Evolutionary conservation across 2,113 vertebrate species (phyloP).

Genomic region (Sylvicapra grimmia): DNA sequence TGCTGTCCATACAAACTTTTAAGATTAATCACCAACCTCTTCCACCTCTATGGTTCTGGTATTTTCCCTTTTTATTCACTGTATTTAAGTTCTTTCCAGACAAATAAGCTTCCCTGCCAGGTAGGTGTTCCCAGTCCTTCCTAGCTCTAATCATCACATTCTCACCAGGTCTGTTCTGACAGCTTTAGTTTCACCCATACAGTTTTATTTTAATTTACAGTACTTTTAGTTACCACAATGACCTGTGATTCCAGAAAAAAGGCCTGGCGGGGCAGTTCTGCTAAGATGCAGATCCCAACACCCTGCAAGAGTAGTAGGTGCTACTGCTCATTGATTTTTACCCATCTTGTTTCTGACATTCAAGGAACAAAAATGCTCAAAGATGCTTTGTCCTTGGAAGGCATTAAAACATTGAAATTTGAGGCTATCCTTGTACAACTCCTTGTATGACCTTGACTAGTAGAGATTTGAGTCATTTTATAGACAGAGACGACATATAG

Average conservation of each 20-base stretch:
- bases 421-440: background rate
- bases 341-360: background rate
- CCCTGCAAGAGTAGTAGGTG: background rate
- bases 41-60: background rate
- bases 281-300: background rate
- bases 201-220: constrained; percentile 45
- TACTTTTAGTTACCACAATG: constrained; percentile 41
- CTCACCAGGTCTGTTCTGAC: no score
- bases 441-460: background rate
- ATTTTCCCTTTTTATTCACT: constrained; percentile 14
- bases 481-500: background rate
- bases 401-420: background rate
- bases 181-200: background rate
- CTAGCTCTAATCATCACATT: constrained; percentile 27
- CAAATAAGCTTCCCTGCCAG: constrained; percentile 45
- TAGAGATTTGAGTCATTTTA: background rate
- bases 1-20: background rate
- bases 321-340: background rate
- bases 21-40: background rate
- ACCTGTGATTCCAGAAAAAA: constrained; percentile 28
- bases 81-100: constrained; percentile 57
- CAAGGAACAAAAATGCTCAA: background rate
- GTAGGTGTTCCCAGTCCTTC: constrained; percentile 59
- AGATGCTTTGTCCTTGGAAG: background rate
- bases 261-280: background rate